Percentiles rank a stretch among this genome's conserved stretches.
These are phyloP conservation scores for Seira musarum DNA, from an alignment of 2,888 invertebrate genomes.

Conservation along the genomic window DNA sequence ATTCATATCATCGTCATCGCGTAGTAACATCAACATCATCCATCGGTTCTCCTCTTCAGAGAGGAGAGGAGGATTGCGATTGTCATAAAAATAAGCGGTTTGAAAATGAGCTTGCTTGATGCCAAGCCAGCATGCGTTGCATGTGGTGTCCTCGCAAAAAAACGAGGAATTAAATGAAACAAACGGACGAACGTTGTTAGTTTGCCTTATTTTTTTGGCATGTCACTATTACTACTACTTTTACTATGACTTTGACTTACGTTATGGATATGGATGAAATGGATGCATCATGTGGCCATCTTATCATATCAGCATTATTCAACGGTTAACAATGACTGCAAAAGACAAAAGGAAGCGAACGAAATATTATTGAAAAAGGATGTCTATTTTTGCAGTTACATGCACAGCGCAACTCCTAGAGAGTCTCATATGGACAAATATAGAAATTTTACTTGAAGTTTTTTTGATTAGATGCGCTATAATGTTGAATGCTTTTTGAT, in stretches of 20 bases:
- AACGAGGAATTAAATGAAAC: conserved; percentile 1
- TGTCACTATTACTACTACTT: too few relatives aligned
- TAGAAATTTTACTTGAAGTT: conserved; percentile 13
- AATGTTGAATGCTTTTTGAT: conserved; percentile 33
- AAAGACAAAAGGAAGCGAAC: background rate
- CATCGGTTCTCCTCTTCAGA: too few relatives aligned
- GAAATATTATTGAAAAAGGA: conserved; percentile 7
- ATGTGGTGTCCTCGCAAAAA: conserved; percentile 16
- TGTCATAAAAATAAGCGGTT: background rate
- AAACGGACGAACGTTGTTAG: background rate
- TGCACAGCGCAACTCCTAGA: conserved; percentile 8
- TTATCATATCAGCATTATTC: background rate
- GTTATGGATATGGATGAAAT: too few relatives aligned
- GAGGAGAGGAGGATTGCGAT: too few relatives aligned
- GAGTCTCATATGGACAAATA: conserved; percentile 15
- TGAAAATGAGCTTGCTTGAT: background rate
- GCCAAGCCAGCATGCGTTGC: conserved; percentile 8
- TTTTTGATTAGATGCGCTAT: conserved; percentile 8
- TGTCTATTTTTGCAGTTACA: conserved; percentile 1
- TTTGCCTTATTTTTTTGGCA: conserved; percentile 6
- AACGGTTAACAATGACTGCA: background rate
- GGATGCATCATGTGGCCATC: background rate
- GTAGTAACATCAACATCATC: too few relatives aligned
- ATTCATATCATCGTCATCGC: too few relatives aligned
- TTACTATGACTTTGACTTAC: too few relatives aligned